These are phyloP conservation scores for Escarpia spicata DNA, from an alignment of 2,888 invertebrate species.

Conservation along the genomic window DNA sequence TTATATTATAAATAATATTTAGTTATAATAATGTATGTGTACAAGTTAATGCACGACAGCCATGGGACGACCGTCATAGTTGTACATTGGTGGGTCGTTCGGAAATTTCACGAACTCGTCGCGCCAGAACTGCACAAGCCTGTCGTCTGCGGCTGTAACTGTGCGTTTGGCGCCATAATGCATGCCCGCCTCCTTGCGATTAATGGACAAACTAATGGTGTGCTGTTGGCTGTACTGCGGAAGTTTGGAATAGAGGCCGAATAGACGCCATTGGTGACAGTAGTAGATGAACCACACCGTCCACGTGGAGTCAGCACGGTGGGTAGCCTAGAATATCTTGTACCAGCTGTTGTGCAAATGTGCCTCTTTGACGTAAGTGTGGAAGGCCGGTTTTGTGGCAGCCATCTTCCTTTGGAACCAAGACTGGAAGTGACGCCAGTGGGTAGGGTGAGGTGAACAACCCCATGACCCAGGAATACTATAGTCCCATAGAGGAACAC, in stretches of 20 bases:
- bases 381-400: not conserved
- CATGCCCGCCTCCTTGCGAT: conserved; percentile 51
- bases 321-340: conserved; percentile 33
- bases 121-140: conserved; percentile 26
- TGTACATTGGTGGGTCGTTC: not conserved
- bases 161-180: conserved; percentile 40
- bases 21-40: not conserved
- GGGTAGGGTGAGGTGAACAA: conserved; percentile 14
- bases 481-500: conserved; percentile 20
- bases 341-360: not conserved
- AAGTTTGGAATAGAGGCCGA: not conserved
- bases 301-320: conserved; percentile 44
- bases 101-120: conserved; percentile 30
- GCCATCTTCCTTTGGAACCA: conserved; percentile 8
- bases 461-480: conserved; percentile 26
- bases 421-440: conserved; percentile 17
- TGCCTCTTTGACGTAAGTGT: not conserved
- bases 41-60: not conserved
- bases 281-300: conserved; percentile 20
- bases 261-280: not conserved
- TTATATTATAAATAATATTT: too few relatives aligned
- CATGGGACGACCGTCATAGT: not conserved
- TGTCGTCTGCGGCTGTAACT: not conserved
- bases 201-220: conserved; percentile 42
- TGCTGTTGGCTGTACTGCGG: not conserved